A percentile compares a stretch with the other conserved stretches of the same genome.
phyloP scores from a whole-genome alignment of 1,140 invertebrate genomes.

The Drosophila triauraria region DNA sequence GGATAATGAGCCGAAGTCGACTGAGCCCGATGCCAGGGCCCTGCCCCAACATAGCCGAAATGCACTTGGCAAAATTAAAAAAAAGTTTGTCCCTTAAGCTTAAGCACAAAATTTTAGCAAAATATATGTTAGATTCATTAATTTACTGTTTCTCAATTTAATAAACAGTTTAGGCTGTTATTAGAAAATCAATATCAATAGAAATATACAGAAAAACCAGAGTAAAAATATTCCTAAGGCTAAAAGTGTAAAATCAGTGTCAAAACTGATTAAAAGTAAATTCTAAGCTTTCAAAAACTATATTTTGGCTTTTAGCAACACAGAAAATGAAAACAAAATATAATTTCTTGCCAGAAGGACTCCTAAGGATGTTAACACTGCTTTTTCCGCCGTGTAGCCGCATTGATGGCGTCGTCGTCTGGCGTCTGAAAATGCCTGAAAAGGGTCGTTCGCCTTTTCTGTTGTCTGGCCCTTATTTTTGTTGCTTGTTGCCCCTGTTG shows the following conservation, averaged over 20 bases:
- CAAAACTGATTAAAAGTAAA: too few relatives aligned
- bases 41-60: conserved; percentile 69
- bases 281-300: not conserved
- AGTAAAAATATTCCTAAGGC: too few relatives aligned
- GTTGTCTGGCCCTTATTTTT: conserved; percentile 79
- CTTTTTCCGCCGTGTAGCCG: conserved; percentile 17
- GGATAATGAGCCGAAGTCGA: conserved; percentile 75
- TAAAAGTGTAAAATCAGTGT: too few relatives aligned
- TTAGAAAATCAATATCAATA: not conserved
- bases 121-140: too few relatives aligned
- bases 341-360: not conserved
- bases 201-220: not conserved
- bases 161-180: not conserved
- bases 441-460: conserved; percentile 84
- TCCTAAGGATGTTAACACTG: not conserved
- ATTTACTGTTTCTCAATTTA: not conserved
- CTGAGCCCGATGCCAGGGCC: conserved; percentile 45
- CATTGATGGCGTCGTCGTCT: conserved; percentile 72
- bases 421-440: conserved; percentile 71
- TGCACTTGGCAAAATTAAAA: conserved; percentile 26
- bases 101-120: too few relatives aligned
- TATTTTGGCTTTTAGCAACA: not conserved
- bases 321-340: not conserved
- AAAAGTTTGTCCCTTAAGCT: not conserved
- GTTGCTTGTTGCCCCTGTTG: conserved; percentile 67